Evolutionary conservation across 2,113 vertebrate genomes (phyloP), one percentile per base, ranked within the genome.

Genomic region (Nothoprocta pentlandii): DNA sequence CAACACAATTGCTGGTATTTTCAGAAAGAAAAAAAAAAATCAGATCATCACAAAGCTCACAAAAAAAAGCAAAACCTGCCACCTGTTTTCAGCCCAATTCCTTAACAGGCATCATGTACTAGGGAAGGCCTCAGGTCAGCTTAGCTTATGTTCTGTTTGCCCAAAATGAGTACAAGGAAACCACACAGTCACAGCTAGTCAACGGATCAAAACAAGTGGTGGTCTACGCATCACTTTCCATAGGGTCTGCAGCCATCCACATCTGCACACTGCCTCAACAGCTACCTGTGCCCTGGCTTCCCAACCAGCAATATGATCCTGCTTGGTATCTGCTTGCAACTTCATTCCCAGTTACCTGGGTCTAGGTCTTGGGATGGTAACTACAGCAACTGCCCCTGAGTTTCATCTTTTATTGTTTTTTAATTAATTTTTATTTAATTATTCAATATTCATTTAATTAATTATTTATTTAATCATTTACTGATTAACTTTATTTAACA

Each of bases 31-130:
- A 92, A 91, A 39, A 16, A 66, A 84, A 78, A 84, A 94, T 80
- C 87, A 92, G 93, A 95, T 94, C 95, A 92, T 54, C 62, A 84
- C 67, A 82, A 84, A 87, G 58, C 91, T 95, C 84, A 87, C 74
- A 89, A 92, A 87, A 84, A 84, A 87, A 90, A 92, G 46, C 68
- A 96, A 94, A 94, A 77, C 59, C 76, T 66, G 74, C 70, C 82
- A 67, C 85, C 67, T 85, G 68, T 83, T 95, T 78, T 70, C 91
- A 90, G 79, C 64, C 59, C 39, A 32, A 80, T 85, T 94, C 94
- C 87, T 91, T 61, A 59, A 92, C 66, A 93, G 54, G 80, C 71
- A 91, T 69, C 63, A 41, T 87, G 79, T 71, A 68, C 85, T 94
- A 70, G 89, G 89, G 86, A 94, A 92, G 75, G 49, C 75, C 75